Conservation (phyloP, 1,140 invertebrate genomes). For the Nylanderia fulva region DNA sequence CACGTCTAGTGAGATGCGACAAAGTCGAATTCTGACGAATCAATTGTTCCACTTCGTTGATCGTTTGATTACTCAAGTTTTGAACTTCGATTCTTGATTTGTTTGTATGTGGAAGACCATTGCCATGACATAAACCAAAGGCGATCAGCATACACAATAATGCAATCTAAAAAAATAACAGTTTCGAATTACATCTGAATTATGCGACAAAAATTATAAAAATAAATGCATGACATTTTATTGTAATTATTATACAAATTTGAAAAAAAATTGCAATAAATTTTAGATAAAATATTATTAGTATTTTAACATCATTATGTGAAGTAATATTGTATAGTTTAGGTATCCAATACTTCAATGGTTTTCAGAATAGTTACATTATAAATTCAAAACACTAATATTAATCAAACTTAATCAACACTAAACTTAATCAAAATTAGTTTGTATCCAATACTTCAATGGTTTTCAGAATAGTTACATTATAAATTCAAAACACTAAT, state of each 20-base stretch:
- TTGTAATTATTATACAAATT: background rate
- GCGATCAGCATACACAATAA: slow-evolving; percentile 78
- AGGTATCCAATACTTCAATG: no score
- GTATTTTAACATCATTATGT: background rate
- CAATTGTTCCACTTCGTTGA: slow-evolving; percentile 88
- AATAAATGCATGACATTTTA: background rate
- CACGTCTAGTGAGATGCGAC: slow-evolving; percentile 86
- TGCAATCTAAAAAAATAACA: slow-evolving; percentile 67
- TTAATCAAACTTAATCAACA: no score
- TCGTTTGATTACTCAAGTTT: slow-evolving; percentile 86
- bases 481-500: no score
- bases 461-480: no score
- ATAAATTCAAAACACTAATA: no score
- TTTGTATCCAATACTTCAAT: no score
- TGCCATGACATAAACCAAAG: slow-evolving; percentile 73
- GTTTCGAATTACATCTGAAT: background rate
- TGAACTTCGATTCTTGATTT: slow-evolving; percentile 80
- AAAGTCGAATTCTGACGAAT: slow-evolving; percentile 86
- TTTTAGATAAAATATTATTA: background rate
- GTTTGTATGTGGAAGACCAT: slow-evolving; percentile 76
- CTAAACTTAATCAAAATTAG: no score
- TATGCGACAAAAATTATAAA: background rate
- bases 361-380: no score
- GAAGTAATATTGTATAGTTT: background rate
- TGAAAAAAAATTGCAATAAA: background rate